Percentiles rank a stretch among this genome's conserved stretches.
Evolutionary conservation across 2,113 vertebrate genomes (phyloP).

Genomic region (Saguinus imperator): DNA sequence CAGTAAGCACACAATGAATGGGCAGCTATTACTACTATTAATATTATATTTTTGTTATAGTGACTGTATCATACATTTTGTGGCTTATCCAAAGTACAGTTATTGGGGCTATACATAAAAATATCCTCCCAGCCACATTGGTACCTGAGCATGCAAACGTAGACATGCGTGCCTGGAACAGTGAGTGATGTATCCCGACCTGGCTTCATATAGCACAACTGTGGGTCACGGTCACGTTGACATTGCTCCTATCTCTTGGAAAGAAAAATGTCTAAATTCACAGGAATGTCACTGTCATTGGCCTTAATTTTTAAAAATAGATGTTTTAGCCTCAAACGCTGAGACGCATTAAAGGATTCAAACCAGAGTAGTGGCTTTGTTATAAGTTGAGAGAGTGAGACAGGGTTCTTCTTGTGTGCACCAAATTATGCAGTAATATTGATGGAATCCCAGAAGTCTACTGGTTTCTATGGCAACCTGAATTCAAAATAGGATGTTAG

Average conservation of each 20-base stretch:
- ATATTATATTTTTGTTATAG: not conserved
- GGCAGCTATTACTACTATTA: not conserved
- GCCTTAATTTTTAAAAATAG: conserved; percentile 15
- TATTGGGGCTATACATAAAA: not conserved
- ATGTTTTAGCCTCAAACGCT: conserved; percentile 46
- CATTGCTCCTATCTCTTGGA: conserved; percentile 23
- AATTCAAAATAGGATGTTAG: conserved; percentile 75
- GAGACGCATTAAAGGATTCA: conserved; percentile 43
- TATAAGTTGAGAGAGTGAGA: conserved; percentile 55
- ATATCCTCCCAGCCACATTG: not conserved
- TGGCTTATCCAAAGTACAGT: not conserved
- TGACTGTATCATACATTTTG: not conserved
- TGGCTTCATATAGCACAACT: conserved; percentile 52
- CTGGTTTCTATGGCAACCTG: conserved; percentile 84
- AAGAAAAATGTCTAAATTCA: conserved; percentile 46
- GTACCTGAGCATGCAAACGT: not conserved
- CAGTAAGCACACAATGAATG: not conserved
- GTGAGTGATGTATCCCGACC: not conserved
- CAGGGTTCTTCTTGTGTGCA: conserved; percentile 58
- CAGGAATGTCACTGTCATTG: conserved; percentile 31
- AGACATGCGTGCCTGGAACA: fast-evolving
- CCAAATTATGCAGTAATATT: conserved; percentile 74
- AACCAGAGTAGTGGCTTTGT: conserved; percentile 37
- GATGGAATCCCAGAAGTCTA: conserved; percentile 72
- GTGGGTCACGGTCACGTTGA: conserved; percentile 40